Evolutionary conservation across 2,888 invertebrate genomes (phyloP).

Genomic region (Thera obeliscata): DNA sequence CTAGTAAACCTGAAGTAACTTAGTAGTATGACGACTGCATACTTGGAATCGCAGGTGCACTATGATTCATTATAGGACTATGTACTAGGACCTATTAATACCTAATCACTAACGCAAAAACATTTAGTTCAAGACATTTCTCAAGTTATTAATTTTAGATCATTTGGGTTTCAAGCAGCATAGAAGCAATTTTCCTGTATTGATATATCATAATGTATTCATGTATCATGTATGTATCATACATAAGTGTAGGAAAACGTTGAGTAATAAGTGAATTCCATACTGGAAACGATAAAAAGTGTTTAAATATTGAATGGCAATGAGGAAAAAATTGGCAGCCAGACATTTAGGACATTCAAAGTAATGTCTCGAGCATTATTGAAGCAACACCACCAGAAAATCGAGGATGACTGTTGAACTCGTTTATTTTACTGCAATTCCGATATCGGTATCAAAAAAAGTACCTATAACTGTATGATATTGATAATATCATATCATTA

Average conservation of each 20-base stretch:
- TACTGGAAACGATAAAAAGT: too few species aligned
- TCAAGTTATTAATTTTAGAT: not conserved
- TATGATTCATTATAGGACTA: slow-evolving; percentile 36
- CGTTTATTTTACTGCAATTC: not conserved
- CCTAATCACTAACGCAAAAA: slow-evolving; percentile 34
- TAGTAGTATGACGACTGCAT: slow-evolving; percentile 12
- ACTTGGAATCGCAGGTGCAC: slow-evolving; percentile 33
- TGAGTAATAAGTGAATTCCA: too few species aligned
- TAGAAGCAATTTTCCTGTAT: too few species aligned
- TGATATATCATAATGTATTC: too few species aligned
- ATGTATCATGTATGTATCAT: too few species aligned
- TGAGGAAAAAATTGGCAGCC: not conserved
- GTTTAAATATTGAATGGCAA: not conserved
- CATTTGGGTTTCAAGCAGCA: too few species aligned
- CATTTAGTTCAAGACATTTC: not conserved
- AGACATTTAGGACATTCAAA: not conserved
- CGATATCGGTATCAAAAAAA: slow-evolving; percentile 1
- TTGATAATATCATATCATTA: not conserved
- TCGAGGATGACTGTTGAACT: not conserved
- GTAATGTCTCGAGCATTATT: not conserved
- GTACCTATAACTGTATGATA: slow-evolving; percentile 2
- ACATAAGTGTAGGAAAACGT: too few species aligned
- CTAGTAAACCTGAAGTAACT: slow-evolving; percentile 46
- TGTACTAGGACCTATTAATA: slow-evolving; percentile 15
- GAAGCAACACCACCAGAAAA: slow-evolving; percentile 19